Conservation (phyloP, 2,888 invertebrate species). For the Chelonus formosanus region DNA sequence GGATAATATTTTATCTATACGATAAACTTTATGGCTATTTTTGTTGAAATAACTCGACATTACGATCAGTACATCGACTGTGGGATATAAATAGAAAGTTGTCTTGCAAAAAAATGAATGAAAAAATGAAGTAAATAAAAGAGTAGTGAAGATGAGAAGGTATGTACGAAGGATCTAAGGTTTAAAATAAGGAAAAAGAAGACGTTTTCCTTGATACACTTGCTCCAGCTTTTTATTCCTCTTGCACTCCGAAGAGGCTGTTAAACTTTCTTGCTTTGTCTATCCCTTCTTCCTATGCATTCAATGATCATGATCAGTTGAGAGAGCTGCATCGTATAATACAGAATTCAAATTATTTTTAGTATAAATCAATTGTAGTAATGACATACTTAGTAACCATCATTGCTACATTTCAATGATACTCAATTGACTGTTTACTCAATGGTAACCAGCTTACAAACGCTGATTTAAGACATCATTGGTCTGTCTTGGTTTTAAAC, state of each 20-base stretch:
- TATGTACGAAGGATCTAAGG: neutral
- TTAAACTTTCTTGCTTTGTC: conserved; percentile 4
- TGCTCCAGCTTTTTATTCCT: conserved; percentile 14
- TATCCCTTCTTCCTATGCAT: neutral
- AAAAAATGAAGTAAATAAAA: neutral
- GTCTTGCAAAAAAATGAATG: neutral
- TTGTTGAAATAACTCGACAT: conserved; percentile 2
- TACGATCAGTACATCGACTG: conserved; percentile 12
- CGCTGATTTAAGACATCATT: too few relatives aligned
- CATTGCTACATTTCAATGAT: too few relatives aligned
- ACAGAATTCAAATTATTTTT: conserved; percentile 3
- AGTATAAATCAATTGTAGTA: conserved; percentile 16
- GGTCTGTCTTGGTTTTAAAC: too few relatives aligned
- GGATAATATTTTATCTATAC: conserved; percentile 10
- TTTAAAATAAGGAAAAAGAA: conserved; percentile 11
- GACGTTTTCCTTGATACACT: conserved; percentile 10
- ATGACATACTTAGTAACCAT: too few relatives aligned
- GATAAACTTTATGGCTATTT: conserved; percentile 1
- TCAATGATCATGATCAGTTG: neutral
- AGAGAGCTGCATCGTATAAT: neutral
- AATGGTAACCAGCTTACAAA: too few relatives aligned
- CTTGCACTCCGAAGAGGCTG: conserved; percentile 7
- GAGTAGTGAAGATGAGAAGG: neutral
- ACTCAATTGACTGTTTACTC: too few relatives aligned
- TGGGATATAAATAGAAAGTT: conserved; percentile 7